These are phyloP conservation scores for Emmelina monodactyla DNA, from an alignment of 2,888 invertebrate species.

Conservation along the genomic window DNA sequence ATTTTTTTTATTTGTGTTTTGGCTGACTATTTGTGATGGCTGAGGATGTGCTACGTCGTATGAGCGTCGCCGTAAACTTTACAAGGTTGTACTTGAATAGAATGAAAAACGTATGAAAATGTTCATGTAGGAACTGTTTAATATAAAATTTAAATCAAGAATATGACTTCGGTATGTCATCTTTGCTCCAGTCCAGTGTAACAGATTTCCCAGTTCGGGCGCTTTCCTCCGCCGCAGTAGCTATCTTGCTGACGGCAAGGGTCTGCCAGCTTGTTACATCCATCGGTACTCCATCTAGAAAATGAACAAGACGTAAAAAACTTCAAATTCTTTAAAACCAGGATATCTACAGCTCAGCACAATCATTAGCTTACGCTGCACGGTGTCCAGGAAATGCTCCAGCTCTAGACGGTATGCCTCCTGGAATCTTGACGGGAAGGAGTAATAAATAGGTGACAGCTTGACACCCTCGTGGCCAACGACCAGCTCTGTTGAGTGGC, in stretches of 20 bases:
- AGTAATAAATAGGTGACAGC: conserved; percentile 64
- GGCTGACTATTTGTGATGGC: no score
- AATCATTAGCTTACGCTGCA: conserved; percentile 54
- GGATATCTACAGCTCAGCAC: no score
- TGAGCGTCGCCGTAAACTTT: no score
- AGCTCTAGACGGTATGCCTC: conserved; percentile 61
- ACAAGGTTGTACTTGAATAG: no score
- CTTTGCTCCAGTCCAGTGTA: conserved; percentile 56
- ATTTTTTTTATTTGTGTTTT: no score
- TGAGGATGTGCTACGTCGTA: no score
- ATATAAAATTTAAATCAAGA: no score
- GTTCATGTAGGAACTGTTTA: no score
- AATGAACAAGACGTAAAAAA: background rate
- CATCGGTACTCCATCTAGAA: conserved; percentile 29
- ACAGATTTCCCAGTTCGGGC: conserved; percentile 58
- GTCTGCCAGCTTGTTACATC: conserved; percentile 57
- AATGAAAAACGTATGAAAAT: no score
- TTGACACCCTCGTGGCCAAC: conserved; percentile 41
- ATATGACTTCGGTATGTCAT: conserved; percentile 40
- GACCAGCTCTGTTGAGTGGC: conserved; percentile 43
- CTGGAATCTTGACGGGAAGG: conserved; percentile 67
- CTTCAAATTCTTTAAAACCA: background rate
- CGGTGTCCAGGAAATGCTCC: conserved; percentile 68
- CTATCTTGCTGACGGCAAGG: conserved; percentile 65
- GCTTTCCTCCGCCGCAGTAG: conserved; percentile 64